These are phyloP conservation scores for Garrulus glandarius DNA, from an alignment of 2,797 vertebrate genomes.

Conservation along the genomic window DNA sequence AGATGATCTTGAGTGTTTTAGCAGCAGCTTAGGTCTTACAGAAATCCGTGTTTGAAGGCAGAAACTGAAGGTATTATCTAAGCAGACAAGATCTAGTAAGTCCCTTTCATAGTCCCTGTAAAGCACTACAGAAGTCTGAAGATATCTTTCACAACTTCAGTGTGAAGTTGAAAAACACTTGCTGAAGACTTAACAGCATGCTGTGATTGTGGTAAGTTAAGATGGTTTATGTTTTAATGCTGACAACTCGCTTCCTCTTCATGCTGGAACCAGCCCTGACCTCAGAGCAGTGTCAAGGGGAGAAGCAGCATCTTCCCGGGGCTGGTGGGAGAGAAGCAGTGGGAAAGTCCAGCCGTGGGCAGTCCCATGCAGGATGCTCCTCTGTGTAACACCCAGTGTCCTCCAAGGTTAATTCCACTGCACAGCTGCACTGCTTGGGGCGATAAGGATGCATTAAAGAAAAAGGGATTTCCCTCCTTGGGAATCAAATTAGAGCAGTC, in stretches of 20 bases:
- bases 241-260: not conserved
- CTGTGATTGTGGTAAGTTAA: not conserved
- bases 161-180: conserved; percentile 14
- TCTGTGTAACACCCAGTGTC: conserved; percentile 36
- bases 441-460: conserved; percentile 17
- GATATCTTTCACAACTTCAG: not conserved
- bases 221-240: conserved; percentile 3
- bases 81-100: not conserved
- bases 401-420: conserved; percentile 49
- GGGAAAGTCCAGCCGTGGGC: conserved; percentile 51
- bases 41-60: not conserved
- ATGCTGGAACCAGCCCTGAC: conserved; percentile 11
- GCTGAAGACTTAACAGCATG: not conserved
- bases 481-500: conserved; percentile 42
- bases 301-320: not conserved
- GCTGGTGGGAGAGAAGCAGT: conserved; percentile 36
- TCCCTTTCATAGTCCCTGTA: not conserved
- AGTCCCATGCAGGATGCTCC: conserved; percentile 45
- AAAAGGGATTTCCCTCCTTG: conserved; percentile 63
- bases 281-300: not conserved
- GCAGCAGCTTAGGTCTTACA: not conserved
- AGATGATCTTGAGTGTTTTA: not conserved
- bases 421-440: conserved; percentile 66
- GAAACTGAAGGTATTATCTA: not conserved
- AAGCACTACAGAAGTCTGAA: not conserved